These are phyloP conservation scores for Cecidostiba fungosa DNA, from an alignment of 2,888 invertebrate species.

Conservation along the genomic window DNA sequence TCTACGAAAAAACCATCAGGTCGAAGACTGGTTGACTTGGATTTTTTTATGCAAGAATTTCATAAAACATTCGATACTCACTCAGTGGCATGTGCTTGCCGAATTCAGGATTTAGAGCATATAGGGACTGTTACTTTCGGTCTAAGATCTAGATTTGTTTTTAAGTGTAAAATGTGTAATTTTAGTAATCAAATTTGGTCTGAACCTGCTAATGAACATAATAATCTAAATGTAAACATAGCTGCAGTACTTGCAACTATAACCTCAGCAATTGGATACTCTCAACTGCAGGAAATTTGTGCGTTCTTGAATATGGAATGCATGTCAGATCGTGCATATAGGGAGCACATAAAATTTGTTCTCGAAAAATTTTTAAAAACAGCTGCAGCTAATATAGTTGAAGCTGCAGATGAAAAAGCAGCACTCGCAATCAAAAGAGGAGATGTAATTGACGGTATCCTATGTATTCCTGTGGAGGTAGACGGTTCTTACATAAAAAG, in stretches of 20 bases:
- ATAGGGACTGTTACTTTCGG: neutral
- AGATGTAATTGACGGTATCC: too few species aligned
- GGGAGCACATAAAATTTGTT: too few species aligned
- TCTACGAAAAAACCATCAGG: too few species aligned
- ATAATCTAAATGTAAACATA: neutral
- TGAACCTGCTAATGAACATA: neutral
- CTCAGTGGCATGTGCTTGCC: too few species aligned
- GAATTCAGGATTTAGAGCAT: too few species aligned
- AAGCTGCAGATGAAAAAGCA: too few species aligned
- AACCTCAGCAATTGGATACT: neutral
- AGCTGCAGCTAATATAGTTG: too few species aligned
- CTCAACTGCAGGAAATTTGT: neutral
- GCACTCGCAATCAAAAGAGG: too few species aligned
- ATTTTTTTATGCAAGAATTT: too few species aligned
- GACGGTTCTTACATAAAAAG: neutral
- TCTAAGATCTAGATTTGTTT: neutral
- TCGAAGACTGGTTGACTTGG: too few species aligned
- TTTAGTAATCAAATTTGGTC: neutral
- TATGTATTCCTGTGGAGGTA: neutral
- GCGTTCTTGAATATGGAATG: neutral
- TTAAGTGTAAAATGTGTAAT: constrained; percentile 1
- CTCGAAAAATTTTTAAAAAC: too few species aligned
- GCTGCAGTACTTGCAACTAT: neutral
- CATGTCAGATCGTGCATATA: constrained; percentile 6
- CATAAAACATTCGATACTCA: too few species aligned